Base-by-base conservation (phyloP, 2,797 vertebrate genomes). In the Danio choprae region DNA sequence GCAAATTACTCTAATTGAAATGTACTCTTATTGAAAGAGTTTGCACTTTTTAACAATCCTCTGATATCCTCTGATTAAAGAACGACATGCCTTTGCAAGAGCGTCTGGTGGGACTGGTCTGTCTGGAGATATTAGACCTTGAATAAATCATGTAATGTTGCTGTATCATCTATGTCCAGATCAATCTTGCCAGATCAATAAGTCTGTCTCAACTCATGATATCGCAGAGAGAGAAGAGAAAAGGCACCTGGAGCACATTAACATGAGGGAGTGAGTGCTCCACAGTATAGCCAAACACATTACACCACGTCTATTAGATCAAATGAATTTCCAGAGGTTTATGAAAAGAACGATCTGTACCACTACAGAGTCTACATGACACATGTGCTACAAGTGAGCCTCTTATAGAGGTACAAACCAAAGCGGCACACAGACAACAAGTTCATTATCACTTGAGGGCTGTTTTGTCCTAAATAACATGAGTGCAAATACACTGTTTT, bases 111-210 rank as follows among this genome's bases (percentile, higher is more conserved):
- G 77, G 77, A 72, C 69, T 67, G 65, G 59, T 85, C 88, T 88
- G 90, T 90, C 89, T 77, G 80, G 62, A 84, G 76, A 87, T 89
- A 93, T 94, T 92, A 94, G 82, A 81, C 74, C 71, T 84, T 87
- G 89, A 93, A 93, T 94, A 92, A 93, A 93, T 94, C 92, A 91
- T 87, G 85, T 81, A 81, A 92, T 89, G 89, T 88, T 93, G 93
- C 91, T 89, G 92, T 86, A 92, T 94, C 92, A 91, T 92, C 91
- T 85, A 82, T 86, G 84, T 79, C 83, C 87, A 87, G 90, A 94
- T 94, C 92, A 91, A 92, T 94, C 89, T 86, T 13, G 2, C 48
- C 56, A 38, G 84, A 94, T 94, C 92, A 90, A 95, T 94, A 91
- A 87, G 85, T 90, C 90, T 87, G 90, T 91, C 91, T 89, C 84